These are phyloP conservation scores for Siniperca obscura DNA, from an alignment of 2,797 vertebrate species.

Conservation along the genomic window DNA sequence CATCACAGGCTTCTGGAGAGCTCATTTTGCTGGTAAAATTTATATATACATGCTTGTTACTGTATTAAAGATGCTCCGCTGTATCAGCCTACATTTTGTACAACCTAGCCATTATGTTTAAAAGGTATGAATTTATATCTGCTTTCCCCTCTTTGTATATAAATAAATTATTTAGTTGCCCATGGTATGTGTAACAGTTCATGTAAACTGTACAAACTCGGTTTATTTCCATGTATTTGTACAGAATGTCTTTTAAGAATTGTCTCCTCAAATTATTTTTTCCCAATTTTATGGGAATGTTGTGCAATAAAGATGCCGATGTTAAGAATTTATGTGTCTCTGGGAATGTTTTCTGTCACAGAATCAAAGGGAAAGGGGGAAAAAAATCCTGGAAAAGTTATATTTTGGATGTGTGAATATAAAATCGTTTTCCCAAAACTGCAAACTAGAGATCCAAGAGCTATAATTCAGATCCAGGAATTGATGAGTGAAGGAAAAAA, in stretches of 20 bases:
- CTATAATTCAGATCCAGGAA: conserved; percentile 9
- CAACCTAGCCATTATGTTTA: conserved; percentile 65
- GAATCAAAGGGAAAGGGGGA: neutral
- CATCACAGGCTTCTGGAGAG: conserved; percentile 61
- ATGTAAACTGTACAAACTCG: conserved; percentile 93
- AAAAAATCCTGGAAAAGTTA: neutral
- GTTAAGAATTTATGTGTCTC: conserved; percentile 47
- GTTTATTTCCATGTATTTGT: conserved; percentile 89
- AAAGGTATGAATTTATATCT: conserved; percentile 76
- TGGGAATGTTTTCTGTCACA: conserved; percentile 19
- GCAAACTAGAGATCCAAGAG: conserved; percentile 8
- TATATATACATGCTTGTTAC: conserved; percentile 50
- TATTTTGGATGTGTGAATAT: neutral
- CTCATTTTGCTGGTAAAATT: conserved; percentile 75
- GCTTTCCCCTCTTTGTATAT: conserved; percentile 87
- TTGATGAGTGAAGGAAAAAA: neutral
- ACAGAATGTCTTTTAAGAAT: conserved; percentile 93
- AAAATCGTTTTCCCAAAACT: neutral
- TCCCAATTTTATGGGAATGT: conserved; percentile 99
- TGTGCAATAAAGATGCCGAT: conserved; percentile 98
- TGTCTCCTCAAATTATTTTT: conserved; percentile 88
- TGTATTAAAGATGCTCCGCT: conserved; percentile 67
- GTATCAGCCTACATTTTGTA: conserved; percentile 74
- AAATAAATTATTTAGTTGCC: conserved; percentile 87
- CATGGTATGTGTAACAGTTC: conserved; percentile 86